phyloP scores from a whole-genome alignment of 2,113 vertebrate genomes.

The Vulpes ferrilata region DNA sequence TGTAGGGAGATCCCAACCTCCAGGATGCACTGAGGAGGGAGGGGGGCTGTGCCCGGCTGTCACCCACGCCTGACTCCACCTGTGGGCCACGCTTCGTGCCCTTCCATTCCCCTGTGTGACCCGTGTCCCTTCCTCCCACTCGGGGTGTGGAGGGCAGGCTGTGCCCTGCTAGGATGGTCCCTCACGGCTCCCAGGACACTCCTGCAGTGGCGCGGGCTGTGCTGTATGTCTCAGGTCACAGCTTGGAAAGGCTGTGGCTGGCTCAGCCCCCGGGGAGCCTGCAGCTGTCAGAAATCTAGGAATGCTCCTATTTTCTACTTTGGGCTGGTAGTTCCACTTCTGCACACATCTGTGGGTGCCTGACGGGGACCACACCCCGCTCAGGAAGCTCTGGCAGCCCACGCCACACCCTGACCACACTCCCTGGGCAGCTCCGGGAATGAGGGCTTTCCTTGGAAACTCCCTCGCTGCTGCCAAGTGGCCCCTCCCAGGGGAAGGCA shows the following conservation, averaged over 20 bases:
- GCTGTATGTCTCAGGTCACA: rapidly evolving
- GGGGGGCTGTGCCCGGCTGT: rapidly evolving
- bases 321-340: neutral
- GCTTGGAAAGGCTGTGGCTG: neutral
- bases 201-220: rapidly evolving
- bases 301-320: neutral
- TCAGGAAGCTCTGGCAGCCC: neutral
- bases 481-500: neutral
- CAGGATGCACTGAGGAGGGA: neutral
- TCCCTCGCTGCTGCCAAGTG: neutral
- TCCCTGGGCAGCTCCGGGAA: neutral
- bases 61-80: rapidly evolving
- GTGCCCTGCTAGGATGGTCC: rapidly evolving
- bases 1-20: rapidly evolving
- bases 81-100: too few relatives aligned
- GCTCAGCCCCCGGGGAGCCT: rapidly evolving
- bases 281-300: neutral
- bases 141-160: neutral
- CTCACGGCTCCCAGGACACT: rapidly evolving
- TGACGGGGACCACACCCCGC: neutral
- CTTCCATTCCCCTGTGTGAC: rapidly evolving
- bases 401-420: neutral
- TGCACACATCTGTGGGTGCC: neutral
- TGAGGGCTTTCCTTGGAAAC: conserved; percentile 52
- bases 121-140: rapidly evolving